Evolutionary conservation across 2,888 invertebrate species (phyloP).

Genomic region (Pyrrhia umbra): DNA sequence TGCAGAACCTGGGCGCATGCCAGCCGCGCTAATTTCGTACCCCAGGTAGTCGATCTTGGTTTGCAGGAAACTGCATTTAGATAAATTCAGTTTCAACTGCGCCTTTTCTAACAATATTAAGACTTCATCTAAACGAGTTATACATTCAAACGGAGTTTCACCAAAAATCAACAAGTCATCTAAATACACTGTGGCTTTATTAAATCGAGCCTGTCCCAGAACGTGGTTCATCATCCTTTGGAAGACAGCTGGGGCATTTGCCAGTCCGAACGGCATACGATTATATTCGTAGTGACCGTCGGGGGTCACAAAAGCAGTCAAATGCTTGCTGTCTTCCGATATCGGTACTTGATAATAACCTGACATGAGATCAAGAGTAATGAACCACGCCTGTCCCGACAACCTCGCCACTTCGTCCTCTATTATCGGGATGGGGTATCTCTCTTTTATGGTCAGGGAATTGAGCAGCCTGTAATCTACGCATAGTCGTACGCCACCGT

Average conservation of each 20-base stretch:
- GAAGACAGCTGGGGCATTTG: constrained; percentile 42
- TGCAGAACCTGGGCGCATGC: constrained; percentile 10
- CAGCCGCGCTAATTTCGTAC: constrained; percentile 15
- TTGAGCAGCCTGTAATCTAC: constrained; percentile 10
- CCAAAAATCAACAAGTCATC: constrained; percentile 10
- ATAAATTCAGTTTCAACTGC: constrained; percentile 11
- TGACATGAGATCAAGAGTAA: constrained; percentile 5
- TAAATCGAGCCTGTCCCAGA: constrained; percentile 15
- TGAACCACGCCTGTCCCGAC: constrained; percentile 18
- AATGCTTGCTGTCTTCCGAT: background rate
- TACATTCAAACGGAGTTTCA: background rate
- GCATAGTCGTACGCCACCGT: constrained; percentile 10
- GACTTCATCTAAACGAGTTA: background rate
- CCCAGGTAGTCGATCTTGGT: constrained; percentile 16
- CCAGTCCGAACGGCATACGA: constrained; percentile 61
- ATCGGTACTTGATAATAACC: constrained; percentile 14
- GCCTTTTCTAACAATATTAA: background rate
- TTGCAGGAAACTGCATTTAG: constrained; percentile 23
- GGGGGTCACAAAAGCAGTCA: no score
- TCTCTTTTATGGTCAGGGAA: constrained; percentile 45
- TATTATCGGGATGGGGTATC: constrained; percentile 52
- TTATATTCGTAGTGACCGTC: constrained; percentile 66
- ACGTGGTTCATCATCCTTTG: constrained; percentile 41
- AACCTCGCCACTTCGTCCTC: constrained; percentile 48
- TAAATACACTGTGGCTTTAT: constrained; percentile 4